Evolutionary conservation across 2,797 vertebrate species (phyloP).

Genomic region (Oreochromis grahami): DNA sequence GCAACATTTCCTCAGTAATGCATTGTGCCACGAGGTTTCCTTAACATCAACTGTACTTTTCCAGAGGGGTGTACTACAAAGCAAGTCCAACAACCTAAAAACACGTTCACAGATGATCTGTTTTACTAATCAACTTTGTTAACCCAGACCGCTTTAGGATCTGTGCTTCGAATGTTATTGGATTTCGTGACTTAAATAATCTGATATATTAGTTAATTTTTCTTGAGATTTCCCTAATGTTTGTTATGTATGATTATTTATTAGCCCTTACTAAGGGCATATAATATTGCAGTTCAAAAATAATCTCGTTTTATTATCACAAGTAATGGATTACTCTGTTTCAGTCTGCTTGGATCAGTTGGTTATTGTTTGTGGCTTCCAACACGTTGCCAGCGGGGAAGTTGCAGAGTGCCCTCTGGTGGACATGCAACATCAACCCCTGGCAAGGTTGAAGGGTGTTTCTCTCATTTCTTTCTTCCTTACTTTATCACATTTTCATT

Average conservation of each 20-base stretch:
- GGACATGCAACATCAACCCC: neutral
- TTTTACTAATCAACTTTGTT: neutral
- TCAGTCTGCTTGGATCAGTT: neutral
- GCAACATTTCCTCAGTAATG: neutral
- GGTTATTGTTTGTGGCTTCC: neutral
- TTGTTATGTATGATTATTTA: neutral
- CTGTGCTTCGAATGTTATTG: neutral
- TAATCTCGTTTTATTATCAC: neutral
- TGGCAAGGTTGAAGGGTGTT: neutral
- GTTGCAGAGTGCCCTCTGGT: neutral
- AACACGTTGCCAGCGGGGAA: neutral
- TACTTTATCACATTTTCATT: neutral
- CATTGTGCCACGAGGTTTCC: neutral
- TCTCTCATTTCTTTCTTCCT: neutral
- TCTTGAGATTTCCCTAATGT: neutral
- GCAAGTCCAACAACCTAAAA: neutral
- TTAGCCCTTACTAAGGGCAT: neutral
- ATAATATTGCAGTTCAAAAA: neutral
- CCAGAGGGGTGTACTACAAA: neutral
- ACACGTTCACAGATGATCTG: neutral
- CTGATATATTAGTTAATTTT: neutral
- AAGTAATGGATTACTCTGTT: neutral
- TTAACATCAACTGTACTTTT: neutral
- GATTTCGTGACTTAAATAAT: neutral
- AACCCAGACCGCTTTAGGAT: neutral